Conservation (phyloP, 2,113 vertebrate species). For the Gavia stellata region DNA sequence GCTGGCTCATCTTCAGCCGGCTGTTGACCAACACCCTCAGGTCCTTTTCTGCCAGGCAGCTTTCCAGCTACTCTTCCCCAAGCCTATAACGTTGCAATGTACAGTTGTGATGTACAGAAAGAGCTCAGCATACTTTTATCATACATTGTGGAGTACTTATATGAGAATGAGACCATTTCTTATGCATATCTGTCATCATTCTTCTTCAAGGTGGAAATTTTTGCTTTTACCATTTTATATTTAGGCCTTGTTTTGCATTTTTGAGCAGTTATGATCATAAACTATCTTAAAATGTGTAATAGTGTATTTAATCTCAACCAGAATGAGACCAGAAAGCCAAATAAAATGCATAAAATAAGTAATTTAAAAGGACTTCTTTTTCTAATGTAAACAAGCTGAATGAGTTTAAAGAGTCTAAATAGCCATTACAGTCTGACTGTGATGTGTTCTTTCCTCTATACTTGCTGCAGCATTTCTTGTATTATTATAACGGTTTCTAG, state of each 20-base stretch:
- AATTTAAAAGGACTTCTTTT: conserved; percentile 65
- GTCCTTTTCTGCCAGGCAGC: no score
- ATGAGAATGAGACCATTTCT: neutral
- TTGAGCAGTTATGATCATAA: neutral
- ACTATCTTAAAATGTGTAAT: neutral
- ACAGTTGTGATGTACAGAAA: neutral
- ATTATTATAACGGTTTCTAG: conserved; percentile 70
- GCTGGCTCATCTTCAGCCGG: no score
- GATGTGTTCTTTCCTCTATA: conserved; percentile 63
- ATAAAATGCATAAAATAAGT: conserved; percentile 47
- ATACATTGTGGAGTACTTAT: neutral
- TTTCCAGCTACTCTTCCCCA: no score
- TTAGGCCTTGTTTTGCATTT: conserved; percentile 5
- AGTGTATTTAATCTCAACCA: conserved; percentile 37
- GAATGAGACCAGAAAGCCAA: conserved; percentile 41
- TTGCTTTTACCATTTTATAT: neutral
- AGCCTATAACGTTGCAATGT: no score
- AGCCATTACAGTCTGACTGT: conserved; percentile 69
- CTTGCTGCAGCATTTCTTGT: conserved; percentile 61
- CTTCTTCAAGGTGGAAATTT: neutral
- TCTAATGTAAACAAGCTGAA: conserved; percentile 57
- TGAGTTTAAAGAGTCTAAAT: conserved; percentile 71
- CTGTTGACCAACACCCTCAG: no score
- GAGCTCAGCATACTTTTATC: neutral
- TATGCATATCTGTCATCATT: neutral